Conservation (phyloP, 2,888 invertebrate genomes). For the Digitonthophagus gazella region DNA sequence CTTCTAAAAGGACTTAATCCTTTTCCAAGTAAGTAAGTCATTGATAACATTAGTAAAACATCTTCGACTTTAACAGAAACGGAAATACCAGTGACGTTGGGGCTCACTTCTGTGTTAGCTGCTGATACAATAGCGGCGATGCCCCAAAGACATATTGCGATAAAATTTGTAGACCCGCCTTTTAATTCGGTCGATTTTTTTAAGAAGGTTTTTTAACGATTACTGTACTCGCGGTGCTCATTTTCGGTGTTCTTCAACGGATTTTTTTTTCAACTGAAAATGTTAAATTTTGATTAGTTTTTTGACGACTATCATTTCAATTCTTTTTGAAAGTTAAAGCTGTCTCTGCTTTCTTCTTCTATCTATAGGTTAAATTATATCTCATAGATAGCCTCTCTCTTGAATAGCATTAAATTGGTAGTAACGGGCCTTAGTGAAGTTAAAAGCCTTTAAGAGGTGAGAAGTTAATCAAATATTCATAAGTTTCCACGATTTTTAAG, state of each 20-base stretch:
- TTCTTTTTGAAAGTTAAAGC: too few species aligned
- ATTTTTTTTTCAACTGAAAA: too few species aligned
- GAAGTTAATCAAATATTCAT: too few species aligned
- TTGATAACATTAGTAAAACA: slow-evolving; percentile 38
- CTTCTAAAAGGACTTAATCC: slow-evolving; percentile 35
- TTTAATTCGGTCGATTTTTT: slow-evolving; percentile 13
- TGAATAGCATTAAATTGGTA: too few species aligned
- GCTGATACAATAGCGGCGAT: slow-evolving; percentile 41
- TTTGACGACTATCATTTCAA: too few species aligned
- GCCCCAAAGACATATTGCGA: slow-evolving; percentile 40
- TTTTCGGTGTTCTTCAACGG: too few species aligned
- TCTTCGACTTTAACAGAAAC: slow-evolving; percentile 41
- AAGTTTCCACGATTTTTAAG: too few species aligned
- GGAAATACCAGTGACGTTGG: slow-evolving; percentile 41
- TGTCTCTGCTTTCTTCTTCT: too few species aligned
- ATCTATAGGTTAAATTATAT: too few species aligned
- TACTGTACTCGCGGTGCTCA: slow-evolving; percentile 40
- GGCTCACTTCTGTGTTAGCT: slow-evolving; percentile 39
- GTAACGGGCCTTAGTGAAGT: too few species aligned
- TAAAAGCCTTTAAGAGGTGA: too few species aligned
- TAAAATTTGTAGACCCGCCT: slow-evolving; percentile 26
- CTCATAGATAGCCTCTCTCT: too few species aligned
- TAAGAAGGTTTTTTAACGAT: slow-evolving; percentile 36
- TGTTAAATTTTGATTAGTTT: background rate
- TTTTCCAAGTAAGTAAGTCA: slow-evolving; percentile 41